Percentiles rank a stretch among this genome's conserved stretches.
Conservation (phyloP, 2,797 vertebrate genomes). For the Gambelia wislizenii region DNA sequence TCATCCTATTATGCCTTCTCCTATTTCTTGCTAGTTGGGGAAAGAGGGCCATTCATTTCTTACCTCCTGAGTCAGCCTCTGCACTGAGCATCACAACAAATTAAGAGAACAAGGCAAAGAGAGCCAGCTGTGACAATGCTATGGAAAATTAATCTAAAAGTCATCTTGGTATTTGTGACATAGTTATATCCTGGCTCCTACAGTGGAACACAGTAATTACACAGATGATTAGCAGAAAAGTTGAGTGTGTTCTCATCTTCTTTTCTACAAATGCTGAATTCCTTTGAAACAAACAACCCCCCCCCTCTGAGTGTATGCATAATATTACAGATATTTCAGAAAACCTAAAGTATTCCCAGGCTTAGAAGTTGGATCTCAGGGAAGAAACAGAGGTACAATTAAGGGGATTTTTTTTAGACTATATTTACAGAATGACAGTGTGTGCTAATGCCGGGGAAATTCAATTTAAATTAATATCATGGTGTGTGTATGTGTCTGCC, state of each 20-base stretch:
- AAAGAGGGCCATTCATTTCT: conserved; percentile 40
- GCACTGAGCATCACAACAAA: background rate
- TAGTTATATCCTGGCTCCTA: background rate
- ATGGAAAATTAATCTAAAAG: conserved; percentile 32
- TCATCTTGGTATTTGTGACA: conserved; percentile 6
- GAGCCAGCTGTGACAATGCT: background rate
- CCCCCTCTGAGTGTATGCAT: background rate
- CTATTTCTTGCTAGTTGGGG: conserved; percentile 16
- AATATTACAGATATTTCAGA: background rate
- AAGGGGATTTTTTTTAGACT: too few relatives aligned
- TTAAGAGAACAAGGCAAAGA: background rate
- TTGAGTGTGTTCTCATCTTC: rapidly evolving
- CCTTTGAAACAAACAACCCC: background rate
- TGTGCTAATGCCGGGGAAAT: background rate
- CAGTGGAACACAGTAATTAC: background rate
- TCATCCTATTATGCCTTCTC: background rate
- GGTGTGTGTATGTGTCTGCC: background rate
- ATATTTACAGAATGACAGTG: background rate
- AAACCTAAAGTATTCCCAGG: background rate
- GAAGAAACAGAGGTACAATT: background rate
- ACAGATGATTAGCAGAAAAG: background rate
- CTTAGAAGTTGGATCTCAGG: background rate
- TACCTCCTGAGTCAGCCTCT: conserved; percentile 32
- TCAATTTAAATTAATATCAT: background rate
- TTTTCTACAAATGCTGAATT: background rate